These are phyloP conservation scores for Scolopax bukidnonensis DNA, from an alignment of 2,797 vertebrate genomes.

Conservation along the genomic window DNA sequence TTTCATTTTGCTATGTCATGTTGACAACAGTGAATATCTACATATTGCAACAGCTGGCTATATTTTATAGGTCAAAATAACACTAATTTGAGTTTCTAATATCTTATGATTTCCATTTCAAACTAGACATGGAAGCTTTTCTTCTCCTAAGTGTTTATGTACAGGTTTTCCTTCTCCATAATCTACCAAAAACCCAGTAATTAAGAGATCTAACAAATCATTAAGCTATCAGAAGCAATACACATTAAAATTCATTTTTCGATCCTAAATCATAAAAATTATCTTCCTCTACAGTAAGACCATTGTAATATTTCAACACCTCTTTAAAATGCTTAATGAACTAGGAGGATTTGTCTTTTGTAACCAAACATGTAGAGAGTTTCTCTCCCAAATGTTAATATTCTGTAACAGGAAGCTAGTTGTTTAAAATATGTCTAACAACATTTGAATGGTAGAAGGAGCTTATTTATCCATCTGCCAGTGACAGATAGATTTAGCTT, in stretches of 20 bases:
- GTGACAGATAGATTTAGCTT: not conserved
- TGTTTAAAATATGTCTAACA: not conserved
- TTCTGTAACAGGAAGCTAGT: not conserved
- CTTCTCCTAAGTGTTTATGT: not conserved
- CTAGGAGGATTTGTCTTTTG: conserved; percentile 14
- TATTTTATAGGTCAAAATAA: not conserved
- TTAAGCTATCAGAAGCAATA: not conserved
- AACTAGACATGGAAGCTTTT: accelerated
- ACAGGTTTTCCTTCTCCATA: not conserved
- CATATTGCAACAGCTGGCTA: not conserved
- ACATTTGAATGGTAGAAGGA: not conserved
- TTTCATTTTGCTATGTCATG: not conserved
- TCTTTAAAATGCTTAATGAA: not conserved
- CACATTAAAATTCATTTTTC: not conserved
- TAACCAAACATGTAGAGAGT: not conserved
- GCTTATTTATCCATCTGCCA: not conserved
- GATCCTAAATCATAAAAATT: not conserved
- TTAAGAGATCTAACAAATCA: not conserved
- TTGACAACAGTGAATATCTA: not conserved
- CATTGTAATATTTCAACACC: not conserved
- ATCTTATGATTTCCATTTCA: not conserved
- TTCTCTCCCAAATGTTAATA: not conserved
- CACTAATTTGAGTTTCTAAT: not conserved
- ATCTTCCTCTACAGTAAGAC: not conserved
- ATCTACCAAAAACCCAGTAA: not conserved